A percentile compares a stretch with the other conserved stretches of the same genome.
phyloP scores from a whole-genome alignment of 2,888 invertebrate genomes.

The Campoplex capitator region DNA sequence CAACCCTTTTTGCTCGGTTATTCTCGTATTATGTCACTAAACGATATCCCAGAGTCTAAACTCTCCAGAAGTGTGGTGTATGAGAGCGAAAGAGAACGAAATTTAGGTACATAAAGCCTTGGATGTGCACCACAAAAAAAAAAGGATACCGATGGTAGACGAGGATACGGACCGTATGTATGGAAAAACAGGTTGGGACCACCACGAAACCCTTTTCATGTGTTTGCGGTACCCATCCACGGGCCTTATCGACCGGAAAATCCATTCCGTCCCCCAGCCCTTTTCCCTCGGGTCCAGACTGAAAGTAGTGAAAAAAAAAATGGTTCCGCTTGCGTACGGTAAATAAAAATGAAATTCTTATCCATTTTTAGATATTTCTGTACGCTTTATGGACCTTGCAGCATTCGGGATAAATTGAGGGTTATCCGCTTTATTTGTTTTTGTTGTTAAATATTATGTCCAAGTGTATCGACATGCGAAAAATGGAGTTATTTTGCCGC shows the following conservation, averaged over 20 bases:
- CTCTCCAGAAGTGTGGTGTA: neutral
- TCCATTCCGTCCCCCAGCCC: slow-evolving; percentile 48
- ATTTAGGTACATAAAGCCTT: neutral
- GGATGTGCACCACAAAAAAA: slow-evolving; percentile 23
- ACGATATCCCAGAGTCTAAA: slow-evolving; percentile 72
- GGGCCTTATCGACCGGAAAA: slow-evolving; percentile 64
- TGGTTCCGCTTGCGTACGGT: slow-evolving; percentile 29
- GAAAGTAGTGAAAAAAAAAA: slow-evolving; percentile 44
- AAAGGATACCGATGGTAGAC: slow-evolving; percentile 51
- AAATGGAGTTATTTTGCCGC: neutral
- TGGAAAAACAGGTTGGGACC: slow-evolving; percentile 69
- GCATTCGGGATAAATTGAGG: neutral
- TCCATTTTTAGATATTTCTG: slow-evolving; percentile 20
- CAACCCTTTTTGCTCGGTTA: slow-evolving; percentile 77
- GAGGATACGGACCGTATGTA: slow-evolving; percentile 30
- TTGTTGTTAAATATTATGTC: slow-evolving; percentile 15
- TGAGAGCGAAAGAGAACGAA: slow-evolving; percentile 15
- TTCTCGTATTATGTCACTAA: slow-evolving; percentile 78
- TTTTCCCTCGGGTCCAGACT: slow-evolving; percentile 1
- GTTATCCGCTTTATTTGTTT: slow-evolving; percentile 20
- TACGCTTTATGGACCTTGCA: slow-evolving; percentile 12
- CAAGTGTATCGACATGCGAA: neutral
- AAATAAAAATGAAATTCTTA: slow-evolving; percentile 37
- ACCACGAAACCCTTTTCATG: slow-evolving; percentile 68
- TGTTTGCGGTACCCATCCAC: slow-evolving; percentile 48